A percentile compares a stretch with the other conserved stretches of the same genome.
phyloP scores from a whole-genome alignment of 1,140 invertebrate genomes.

The Kradibia gibbosae region DNA sequence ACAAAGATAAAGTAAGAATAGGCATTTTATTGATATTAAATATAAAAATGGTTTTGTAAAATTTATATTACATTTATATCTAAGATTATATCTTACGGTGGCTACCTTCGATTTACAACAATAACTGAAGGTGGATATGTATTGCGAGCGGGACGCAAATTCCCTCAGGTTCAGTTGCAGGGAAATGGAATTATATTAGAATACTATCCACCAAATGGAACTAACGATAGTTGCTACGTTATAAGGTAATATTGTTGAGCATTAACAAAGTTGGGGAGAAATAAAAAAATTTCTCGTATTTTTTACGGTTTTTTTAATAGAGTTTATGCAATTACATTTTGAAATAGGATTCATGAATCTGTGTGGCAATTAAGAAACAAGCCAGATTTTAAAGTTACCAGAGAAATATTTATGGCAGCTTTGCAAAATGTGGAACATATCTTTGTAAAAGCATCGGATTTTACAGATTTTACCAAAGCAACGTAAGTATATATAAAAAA shows the following conservation, averaged over 20 bases:
- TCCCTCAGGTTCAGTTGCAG: slow-evolving; percentile 88
- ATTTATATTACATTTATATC: background rate
- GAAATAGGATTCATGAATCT: slow-evolving; percentile 75
- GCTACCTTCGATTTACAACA: slow-evolving; percentile 86
- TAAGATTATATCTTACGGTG: slow-evolving; percentile 87
- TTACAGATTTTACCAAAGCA: slow-evolving; percentile 77
- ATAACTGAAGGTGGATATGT: slow-evolving; percentile 77
- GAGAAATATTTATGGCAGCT: slow-evolving; percentile 89
- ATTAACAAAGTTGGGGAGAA: background rate
- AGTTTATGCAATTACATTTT: too few relatives aligned
- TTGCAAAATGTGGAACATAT: slow-evolving; percentile 89
- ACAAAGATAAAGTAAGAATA: slow-evolving; percentile 84
- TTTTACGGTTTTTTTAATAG: background rate
- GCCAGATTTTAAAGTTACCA: slow-evolving; percentile 76
- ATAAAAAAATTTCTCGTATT: background rate
- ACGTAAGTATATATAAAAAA: slow-evolving; percentile 71
- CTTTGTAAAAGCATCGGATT: slow-evolving; percentile 83
- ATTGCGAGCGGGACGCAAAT: slow-evolving; percentile 77
- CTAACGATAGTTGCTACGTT: slow-evolving; percentile 74
- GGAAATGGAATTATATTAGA: slow-evolving; percentile 87
- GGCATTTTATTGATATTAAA: background rate
- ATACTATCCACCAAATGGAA: slow-evolving; percentile 75
- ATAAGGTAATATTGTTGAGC: slow-evolving; percentile 72
- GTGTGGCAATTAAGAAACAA: slow-evolving; percentile 78
- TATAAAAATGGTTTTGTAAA: background rate